phyloP scores from a whole-genome alignment of 1,140 invertebrate genomes.

The Tyrophagus putrescentiae region DNA sequence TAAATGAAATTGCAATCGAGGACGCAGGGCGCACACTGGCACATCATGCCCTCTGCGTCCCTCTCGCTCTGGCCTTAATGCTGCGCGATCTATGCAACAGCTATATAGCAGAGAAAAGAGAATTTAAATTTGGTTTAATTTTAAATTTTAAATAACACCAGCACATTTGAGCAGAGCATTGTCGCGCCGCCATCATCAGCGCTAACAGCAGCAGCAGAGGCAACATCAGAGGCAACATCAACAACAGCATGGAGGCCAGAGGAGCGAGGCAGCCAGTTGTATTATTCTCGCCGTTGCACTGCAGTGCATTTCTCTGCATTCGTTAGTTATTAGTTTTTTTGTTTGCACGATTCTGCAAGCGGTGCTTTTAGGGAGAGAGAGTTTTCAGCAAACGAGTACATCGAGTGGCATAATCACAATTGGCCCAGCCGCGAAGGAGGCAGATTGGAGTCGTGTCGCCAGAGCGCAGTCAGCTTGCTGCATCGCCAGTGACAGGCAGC shows the following conservation, averaged over 20 bases:
- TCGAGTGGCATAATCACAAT: constrained; percentile 10
- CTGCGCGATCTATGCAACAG: constrained; percentile 5
- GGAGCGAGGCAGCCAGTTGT: not conserved
- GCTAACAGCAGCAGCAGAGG: not conserved
- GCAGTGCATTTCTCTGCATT: not conserved
- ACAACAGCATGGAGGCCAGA: too few species aligned
- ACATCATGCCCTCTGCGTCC: too few species aligned
- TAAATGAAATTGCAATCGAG: constrained; percentile 11
- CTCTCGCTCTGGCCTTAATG: too few species aligned
- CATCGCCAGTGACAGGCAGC: not conserved
- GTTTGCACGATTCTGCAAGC: not conserved
- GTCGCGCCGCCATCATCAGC: not conserved
- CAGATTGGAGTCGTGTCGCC: too few species aligned
- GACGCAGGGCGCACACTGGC: too few species aligned
- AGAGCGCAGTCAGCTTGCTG: too few species aligned
- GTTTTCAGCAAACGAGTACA: not conserved
- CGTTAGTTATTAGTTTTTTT: not conserved
- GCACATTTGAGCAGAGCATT: not conserved
- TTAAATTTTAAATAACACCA: constrained; percentile 15
- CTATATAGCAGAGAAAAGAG: not conserved
- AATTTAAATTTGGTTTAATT: constrained; percentile 13
- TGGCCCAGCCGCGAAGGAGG: constrained; percentile 1
- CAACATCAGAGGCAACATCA: too few species aligned
- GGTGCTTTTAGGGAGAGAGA: not conserved
- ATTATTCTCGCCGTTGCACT: not conserved